Evolutionary conservation across 2,797 vertebrate species (phyloP).

Genomic region (Petrocephalus sullivani): DNA sequence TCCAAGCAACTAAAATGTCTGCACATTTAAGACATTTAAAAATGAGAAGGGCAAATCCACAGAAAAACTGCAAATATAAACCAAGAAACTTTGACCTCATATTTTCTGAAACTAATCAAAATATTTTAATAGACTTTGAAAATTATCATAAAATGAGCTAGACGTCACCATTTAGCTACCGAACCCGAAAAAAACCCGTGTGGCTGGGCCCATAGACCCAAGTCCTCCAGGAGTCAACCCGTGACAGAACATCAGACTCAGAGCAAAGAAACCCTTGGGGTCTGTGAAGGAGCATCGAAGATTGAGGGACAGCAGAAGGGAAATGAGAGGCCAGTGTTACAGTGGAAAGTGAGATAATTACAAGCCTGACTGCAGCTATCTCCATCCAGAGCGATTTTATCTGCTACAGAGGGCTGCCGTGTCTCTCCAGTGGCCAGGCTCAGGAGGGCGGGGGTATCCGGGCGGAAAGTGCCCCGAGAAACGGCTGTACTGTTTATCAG

Average conservation of each 20-base stretch:
- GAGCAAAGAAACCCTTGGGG: constrained; percentile 35
- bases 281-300: constrained; percentile 26
- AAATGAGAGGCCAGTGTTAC: constrained; percentile 21
- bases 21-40: not conserved
- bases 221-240: constrained; percentile 13
- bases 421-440: constrained; percentile 36
- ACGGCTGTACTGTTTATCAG: not conserved
- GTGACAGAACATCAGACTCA: constrained; percentile 25
- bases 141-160: not conserved
- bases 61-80: not conserved
- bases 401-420: constrained; percentile 39
- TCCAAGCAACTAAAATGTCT: not conserved
- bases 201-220: no score
- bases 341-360: constrained; percentile 41
- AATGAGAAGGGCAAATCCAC: not conserved
- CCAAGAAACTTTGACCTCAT: not conserved
- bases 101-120: not conserved
- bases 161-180: not conserved
- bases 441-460: constrained; percentile 23
- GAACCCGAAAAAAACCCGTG: not conserved
- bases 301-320: constrained; percentile 37
- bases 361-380: constrained; percentile 40
- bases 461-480: not conserved
- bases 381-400: not conserved
- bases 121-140: not conserved